Conservation (phyloP, 2,888 invertebrate genomes). For the Megastigmus dorsalis region DNA sequence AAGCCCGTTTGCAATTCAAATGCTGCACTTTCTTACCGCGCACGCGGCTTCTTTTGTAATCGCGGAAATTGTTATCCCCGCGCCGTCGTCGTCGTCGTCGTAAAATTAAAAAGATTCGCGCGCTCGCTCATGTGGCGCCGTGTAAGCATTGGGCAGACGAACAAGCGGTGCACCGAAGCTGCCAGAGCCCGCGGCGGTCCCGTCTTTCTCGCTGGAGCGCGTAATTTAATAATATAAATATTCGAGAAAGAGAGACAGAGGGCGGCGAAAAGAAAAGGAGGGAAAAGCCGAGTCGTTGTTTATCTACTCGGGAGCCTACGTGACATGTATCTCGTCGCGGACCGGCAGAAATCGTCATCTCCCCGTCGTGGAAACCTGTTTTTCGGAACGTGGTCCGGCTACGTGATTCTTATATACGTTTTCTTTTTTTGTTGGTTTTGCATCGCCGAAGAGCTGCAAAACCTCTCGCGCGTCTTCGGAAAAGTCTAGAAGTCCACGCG, state of each 20-base stretch:
- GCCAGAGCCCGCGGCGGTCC: background rate
- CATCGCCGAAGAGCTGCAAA: background rate
- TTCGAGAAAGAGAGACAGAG: background rate
- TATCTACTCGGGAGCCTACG: background rate
- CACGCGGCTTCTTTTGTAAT: slow-evolving; percentile 4
- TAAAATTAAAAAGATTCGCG: slow-evolving; percentile 11
- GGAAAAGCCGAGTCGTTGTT: slow-evolving; percentile 4
- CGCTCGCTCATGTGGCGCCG: no score
- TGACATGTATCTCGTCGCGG: background rate
- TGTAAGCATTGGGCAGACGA: no score
- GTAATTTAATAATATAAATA: background rate
- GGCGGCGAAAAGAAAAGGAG: background rate
- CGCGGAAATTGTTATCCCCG: slow-evolving; percentile 22
- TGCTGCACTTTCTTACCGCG: background rate
- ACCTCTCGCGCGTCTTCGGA: no score
- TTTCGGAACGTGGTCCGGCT: slow-evolving; percentile 33
- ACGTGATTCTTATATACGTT: no score
- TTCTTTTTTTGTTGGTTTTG: no score
- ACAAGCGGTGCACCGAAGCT: no score
- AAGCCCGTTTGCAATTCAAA: slow-evolving; percentile 30
- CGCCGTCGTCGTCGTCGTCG: no score
- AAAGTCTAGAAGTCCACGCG: no score
- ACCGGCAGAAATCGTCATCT: no score
- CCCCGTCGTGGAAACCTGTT: slow-evolving; percentile 28
- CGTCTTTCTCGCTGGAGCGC: background rate